phyloP scores from a whole-genome alignment of 2,888 invertebrate species.

The Dryobotodes eremita region DNA sequence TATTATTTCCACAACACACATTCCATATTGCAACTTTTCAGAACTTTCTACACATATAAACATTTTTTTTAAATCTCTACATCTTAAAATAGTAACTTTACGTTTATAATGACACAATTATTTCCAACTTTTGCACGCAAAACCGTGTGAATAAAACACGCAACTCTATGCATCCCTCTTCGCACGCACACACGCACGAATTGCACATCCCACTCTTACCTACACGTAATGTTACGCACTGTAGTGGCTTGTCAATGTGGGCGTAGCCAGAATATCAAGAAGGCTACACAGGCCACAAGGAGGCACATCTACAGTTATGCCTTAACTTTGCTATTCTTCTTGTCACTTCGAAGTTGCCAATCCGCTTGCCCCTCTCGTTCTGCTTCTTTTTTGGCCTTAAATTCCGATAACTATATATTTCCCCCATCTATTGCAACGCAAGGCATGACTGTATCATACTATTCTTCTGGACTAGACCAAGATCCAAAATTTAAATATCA shows the following conservation, averaged over 20 bases:
- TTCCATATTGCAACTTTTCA: neutral
- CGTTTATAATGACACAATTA: slow-evolving; percentile 9
- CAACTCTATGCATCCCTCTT: slow-evolving; percentile 52
- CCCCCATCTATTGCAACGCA: neutral
- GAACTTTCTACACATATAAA: neutral
- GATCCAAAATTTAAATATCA: neutral
- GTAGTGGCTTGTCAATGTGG: slow-evolving; percentile 59
- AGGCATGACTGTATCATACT: slow-evolving; percentile 13
- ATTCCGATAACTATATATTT: neutral
- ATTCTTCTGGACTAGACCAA: neutral
- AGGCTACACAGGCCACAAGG: neutral
- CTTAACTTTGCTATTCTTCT: slow-evolving; percentile 10
- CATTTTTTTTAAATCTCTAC: neutral
- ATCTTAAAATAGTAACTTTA: neutral
- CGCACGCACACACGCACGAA: slow-evolving; percentile 59
- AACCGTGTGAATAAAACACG: slow-evolving; percentile 14
- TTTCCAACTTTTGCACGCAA: slow-evolving; percentile 21
- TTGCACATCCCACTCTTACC: slow-evolving; percentile 45
- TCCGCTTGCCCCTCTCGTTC: neutral
- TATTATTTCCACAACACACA: slow-evolving; percentile 16
- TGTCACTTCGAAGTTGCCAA: too few species aligned
- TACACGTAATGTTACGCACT: slow-evolving; percentile 42
- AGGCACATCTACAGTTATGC: slow-evolving; percentile 1
- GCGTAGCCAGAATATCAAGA: slow-evolving; percentile 37
- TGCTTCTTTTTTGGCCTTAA: neutral